These are phyloP conservation scores for Phenganax stokvisi DNA, from an alignment of 92 coral and sea anemone species.

Conservation along the genomic window DNA sequence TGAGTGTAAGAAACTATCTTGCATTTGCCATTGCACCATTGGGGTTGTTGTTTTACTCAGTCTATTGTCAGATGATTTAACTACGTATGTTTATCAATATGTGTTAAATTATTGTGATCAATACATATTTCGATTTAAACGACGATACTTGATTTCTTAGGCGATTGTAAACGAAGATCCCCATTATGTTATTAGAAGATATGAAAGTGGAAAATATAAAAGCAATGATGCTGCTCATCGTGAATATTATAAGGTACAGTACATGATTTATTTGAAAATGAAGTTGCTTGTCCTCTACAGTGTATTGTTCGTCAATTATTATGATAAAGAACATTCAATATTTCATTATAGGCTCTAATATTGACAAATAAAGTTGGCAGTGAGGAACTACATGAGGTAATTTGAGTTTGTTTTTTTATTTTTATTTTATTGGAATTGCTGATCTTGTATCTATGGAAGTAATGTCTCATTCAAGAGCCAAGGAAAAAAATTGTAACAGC, in stretches of 20 bases:
- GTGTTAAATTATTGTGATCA: too few relatives aligned
- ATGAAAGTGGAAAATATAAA: constrained; percentile 87
- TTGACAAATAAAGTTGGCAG: constrained; percentile 62
- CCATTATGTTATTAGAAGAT: constrained; percentile 78
- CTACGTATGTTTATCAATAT: too few relatives aligned
- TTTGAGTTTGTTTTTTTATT: background rate
- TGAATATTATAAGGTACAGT: constrained; percentile 69
- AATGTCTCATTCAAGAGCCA: too few relatives aligned
- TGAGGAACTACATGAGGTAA: constrained; percentile 68
- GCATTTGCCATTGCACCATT: background rate
- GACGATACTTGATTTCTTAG: constrained; percentile 32
- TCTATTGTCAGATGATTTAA: background rate
- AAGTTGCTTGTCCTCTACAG: background rate
- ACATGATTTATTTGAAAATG: background rate
- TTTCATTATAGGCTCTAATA: constrained; percentile 63
- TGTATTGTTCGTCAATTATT: background rate
- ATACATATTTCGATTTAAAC: background rate
- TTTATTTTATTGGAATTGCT: background rate
- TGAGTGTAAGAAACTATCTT: constrained; percentile 55
- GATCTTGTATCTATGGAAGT: background rate
- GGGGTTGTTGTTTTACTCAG: background rate
- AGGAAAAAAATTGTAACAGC: background rate
- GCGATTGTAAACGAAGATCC: constrained; percentile 88
- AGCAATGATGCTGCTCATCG: constrained; percentile 67
- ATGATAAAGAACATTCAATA: background rate